A percentile compares a stretch with the other conserved stretches of the same genome.
These are phyloP conservation scores for Leptatherina wallacei DNA, from an alignment of 2,797 vertebrate species.

Conservation along the genomic window DNA sequence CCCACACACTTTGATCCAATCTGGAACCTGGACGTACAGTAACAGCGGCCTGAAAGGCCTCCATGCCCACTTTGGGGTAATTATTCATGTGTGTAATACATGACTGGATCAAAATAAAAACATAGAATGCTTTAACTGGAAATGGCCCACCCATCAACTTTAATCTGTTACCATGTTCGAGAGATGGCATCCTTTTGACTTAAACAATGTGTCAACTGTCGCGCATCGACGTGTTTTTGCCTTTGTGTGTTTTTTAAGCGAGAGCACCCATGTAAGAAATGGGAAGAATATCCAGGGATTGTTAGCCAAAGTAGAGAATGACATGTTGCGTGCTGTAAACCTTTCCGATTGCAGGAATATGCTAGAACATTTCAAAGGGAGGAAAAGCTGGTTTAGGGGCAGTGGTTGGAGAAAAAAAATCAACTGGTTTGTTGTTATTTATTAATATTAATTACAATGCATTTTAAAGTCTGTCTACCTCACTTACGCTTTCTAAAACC, in stretches of 20 bases:
- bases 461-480: constrained; percentile 86
- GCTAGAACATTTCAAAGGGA: constrained; percentile 82
- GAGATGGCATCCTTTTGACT: constrained; percentile 72
- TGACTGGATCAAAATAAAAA: constrained; percentile 77
- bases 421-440: constrained; percentile 81
- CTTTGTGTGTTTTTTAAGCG: constrained; percentile 79
- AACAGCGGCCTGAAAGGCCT: constrained; percentile 79
- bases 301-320: constrained; percentile 85
- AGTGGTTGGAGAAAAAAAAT: constrained; percentile 74
- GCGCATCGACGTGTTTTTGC: constrained; percentile 71
- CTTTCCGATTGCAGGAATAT: constrained; percentile 80
- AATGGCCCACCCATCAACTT: constrained; percentile 72
- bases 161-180: constrained; percentile 72
- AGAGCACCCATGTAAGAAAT: constrained; percentile 76
- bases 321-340: constrained; percentile 80
- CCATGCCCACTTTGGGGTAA: constrained; percentile 61
- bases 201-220: constrained; percentile 66
- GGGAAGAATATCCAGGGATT: constrained; percentile 81
- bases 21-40: constrained; percentile 71
- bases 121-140: constrained; percentile 82
- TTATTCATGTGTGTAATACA: constrained; percentile 65
- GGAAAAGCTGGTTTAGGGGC: constrained; percentile 72
- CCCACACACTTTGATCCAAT: constrained; percentile 67
- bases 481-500: constrained; percentile 79
- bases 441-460: constrained; percentile 80